Percentiles rank a stretch among this genome's conserved stretches.
Evolutionary conservation across 2,113 vertebrate genomes (phyloP).

Genomic region (Apteryx mantelli): DNA sequence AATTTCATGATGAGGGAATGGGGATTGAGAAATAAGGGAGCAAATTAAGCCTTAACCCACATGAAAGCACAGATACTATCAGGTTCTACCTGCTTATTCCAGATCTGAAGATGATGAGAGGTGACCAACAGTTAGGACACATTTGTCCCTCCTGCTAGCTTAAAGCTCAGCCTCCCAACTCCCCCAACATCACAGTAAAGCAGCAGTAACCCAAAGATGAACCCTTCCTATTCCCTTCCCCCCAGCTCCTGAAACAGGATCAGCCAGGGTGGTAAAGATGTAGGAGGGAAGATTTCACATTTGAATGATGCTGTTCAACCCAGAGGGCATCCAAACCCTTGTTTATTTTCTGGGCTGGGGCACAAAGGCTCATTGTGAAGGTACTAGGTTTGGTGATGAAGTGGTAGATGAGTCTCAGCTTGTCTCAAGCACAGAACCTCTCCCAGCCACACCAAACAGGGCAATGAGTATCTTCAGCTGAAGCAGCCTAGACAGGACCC

Average conservation of each 20-base stretch:
- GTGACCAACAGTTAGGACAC: neutral
- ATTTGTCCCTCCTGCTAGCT: neutral
- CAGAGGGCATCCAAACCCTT: slow-evolving; percentile 41
- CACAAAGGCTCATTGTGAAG: slow-evolving; percentile 30
- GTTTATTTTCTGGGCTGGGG: slow-evolving; percentile 55
- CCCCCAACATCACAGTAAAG: neutral
- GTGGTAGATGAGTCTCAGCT: slow-evolving; percentile 49
- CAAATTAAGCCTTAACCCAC: slow-evolving; percentile 43
- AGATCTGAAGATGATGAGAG: neutral
- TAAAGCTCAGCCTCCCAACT: neutral
- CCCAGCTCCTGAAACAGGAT: neutral
- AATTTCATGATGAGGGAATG: slow-evolving; percentile 37
- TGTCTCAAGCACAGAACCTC: slow-evolving; percentile 10
- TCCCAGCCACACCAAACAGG: slow-evolving; percentile 12
- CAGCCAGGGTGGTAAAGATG: neutral
- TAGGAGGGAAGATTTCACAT: slow-evolving; percentile 17
- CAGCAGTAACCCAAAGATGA: neutral
- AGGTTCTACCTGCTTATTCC: slow-evolving; percentile 38
- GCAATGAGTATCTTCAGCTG: neutral
- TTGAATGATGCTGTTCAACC: slow-evolving; percentile 29
- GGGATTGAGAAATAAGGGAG: slow-evolving; percentile 30
- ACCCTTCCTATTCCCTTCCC: neutral
- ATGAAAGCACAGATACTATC: slow-evolving; percentile 27
- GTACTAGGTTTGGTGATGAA: slow-evolving; percentile 23
- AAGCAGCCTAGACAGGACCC: neutral